Percentiles rank a stretch among this genome's conserved stretches.
These are phyloP conservation scores for Fragum fragum DNA, from an alignment of 2,888 invertebrate species.

Conservation along the genomic window DNA sequence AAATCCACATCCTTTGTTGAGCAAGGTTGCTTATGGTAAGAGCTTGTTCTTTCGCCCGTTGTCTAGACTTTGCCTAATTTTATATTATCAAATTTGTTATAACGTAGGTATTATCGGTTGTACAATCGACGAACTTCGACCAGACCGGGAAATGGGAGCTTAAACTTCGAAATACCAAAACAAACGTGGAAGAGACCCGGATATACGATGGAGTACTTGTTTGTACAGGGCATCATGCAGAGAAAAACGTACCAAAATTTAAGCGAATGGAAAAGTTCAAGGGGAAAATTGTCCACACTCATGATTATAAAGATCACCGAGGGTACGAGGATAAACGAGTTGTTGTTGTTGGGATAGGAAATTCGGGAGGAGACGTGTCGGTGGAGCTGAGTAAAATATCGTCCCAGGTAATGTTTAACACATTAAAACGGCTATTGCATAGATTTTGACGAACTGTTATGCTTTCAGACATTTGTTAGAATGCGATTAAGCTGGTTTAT, in stretches of 20 bases:
- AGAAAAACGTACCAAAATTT: slow-evolving; percentile 73
- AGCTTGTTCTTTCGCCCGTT: too few relatives aligned
- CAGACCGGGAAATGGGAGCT: slow-evolving; percentile 82
- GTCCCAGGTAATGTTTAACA: slow-evolving; percentile 80
- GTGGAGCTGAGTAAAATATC: slow-evolving; percentile 85
- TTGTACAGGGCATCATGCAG: slow-evolving; percentile 83
- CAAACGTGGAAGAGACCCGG: slow-evolving; percentile 58
- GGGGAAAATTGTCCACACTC: slow-evolving; percentile 80
- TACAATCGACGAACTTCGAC: slow-evolving; percentile 23
- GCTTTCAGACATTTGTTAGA: too few relatives aligned
- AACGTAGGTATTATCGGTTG: slow-evolving; percentile 30
- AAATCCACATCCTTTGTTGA: too few relatives aligned
- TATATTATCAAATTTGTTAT: too few relatives aligned
- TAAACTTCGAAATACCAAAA: slow-evolving; percentile 71
- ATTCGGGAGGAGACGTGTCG: slow-evolving; percentile 87
- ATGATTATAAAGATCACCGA: slow-evolving; percentile 78
- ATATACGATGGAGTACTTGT: slow-evolving; percentile 80
- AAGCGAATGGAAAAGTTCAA: slow-evolving; percentile 76
- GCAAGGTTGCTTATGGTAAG: too few relatives aligned
- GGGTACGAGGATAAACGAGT: slow-evolving; percentile 85
- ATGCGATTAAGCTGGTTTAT: too few relatives aligned
- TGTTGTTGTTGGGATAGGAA: slow-evolving; percentile 88
- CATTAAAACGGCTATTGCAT: too few relatives aligned
- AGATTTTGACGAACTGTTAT: too few relatives aligned
- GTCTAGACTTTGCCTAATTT: too few relatives aligned